Conservation (phyloP, 2,797 vertebrate species). For the Epinephelus malabaricus region DNA sequence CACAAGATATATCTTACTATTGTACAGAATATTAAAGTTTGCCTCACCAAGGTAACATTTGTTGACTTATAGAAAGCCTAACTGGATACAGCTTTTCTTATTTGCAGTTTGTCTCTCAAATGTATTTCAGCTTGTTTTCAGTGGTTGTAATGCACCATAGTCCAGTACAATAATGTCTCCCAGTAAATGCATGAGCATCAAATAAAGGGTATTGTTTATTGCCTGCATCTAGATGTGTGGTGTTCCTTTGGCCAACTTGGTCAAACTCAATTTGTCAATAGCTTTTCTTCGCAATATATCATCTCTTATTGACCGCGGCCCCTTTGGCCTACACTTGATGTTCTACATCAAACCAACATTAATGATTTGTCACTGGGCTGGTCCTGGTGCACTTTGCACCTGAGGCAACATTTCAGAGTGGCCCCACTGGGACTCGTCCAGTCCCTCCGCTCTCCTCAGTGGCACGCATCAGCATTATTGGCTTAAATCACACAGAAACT, state of each 20-base stretch:
- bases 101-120: background rate
- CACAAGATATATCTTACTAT: too few relatives aligned
- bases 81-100: background rate
- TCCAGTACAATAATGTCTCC: background rate
- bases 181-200: background rate
- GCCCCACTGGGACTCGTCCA: background rate
- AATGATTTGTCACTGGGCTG: background rate
- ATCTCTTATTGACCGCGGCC: background rate
- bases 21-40: too few relatives aligned
- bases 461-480: background rate
- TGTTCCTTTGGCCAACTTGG: background rate
- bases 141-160: background rate
- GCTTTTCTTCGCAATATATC: background rate
- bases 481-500: background rate
- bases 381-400: background rate
- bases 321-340: background rate
- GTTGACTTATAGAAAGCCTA: background rate
- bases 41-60: background rate
- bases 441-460: background rate
- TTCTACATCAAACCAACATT: background rate
- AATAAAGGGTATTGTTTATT: background rate
- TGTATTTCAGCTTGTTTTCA: constrained; percentile 2
- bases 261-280: background rate
- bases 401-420: background rate
- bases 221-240: background rate